Base-by-base conservation (phyloP, 1,140 invertebrate genomes). In the Thaumetopoea pityocampa region DNA sequence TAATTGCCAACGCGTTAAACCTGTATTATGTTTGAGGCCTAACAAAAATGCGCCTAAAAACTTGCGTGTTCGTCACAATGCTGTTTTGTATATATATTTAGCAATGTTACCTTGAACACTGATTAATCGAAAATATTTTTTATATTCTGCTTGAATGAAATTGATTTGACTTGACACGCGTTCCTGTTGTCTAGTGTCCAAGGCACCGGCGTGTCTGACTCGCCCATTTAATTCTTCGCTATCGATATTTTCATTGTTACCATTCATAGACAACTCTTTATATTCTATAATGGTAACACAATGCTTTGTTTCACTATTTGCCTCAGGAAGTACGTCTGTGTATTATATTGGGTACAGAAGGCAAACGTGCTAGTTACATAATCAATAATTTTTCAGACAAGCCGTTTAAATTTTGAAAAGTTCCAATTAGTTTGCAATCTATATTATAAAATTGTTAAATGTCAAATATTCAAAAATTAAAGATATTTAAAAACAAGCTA, bases 161-260 rank as follows among this genome's bases (percentile, higher is more conserved):
- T 28, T 40, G 27, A 38, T 27, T 28, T 11, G 17, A 36, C 37
- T 37, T 15, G 18, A 17, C 32, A 45, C 29, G 30, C 29, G 10
- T 8, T 22, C 14, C 36, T 36, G 36, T 49, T 42, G 37, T 49
- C 10, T 22, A 12, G 12, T n/a, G 37, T 19, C 35, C 14, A 18
- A 23, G 46, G 37, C 32, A 17, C 46, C 46, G 26, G 30, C 14
- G 14, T 35, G 37, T 49, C 46, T 49, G 36, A 35, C 33, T 6
- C 20, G 19, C 23, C 20, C 15, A 32, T 32, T 41, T 17, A 30
- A 40, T 41, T 8, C 12, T 32, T 28, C 37, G 9, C 27, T 41
- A 18, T 36, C 34, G 15, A 33, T 33, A 20, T 19, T 38, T 28
- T 46, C 28, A 33, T 38, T 38, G 26, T 45, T 24, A 36, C 19